Conservation (phyloP, 2,113 vertebrate genomes). For the Apodemus sylvaticus region DNA sequence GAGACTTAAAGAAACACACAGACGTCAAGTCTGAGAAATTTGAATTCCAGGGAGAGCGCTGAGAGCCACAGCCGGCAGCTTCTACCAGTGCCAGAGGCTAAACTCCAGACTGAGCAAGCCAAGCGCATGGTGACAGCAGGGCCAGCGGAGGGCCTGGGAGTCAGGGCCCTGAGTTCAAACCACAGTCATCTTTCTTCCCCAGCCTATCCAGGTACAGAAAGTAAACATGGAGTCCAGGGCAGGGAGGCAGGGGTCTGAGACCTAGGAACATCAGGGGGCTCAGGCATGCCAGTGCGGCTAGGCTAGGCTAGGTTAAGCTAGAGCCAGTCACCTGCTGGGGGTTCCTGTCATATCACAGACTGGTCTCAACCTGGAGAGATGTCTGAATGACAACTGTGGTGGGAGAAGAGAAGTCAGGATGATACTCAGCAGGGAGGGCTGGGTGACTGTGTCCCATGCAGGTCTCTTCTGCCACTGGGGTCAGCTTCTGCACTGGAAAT, state of each 20-base stretch:
- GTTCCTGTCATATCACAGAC: not conserved
- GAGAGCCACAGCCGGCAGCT: not conserved
- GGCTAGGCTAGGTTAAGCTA: not conserved
- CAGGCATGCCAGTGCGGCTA: not conserved
- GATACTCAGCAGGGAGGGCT: rapidly evolving
- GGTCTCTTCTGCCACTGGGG: not conserved
- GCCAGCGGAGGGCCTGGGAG: not conserved
- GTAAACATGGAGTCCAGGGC: too few species aligned
- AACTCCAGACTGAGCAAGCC: not conserved
- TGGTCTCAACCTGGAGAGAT: not conserved
- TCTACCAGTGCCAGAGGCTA: not conserved
- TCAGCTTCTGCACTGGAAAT: not conserved
- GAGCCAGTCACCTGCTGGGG: not conserved
- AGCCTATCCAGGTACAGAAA: rapidly evolving
- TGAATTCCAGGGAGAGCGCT: not conserved
- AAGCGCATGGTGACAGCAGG: not conserved
- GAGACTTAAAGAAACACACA: not conserved
- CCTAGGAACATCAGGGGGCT: not conserved
- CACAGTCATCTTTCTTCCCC: rapidly evolving
- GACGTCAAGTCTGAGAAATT: not conserved
- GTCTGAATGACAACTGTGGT: not conserved
- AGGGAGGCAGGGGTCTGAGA: not conserved
- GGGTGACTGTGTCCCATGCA: not conserved
- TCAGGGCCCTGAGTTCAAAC: too few species aligned
- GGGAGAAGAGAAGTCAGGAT: not conserved